Percentiles rank a stretch among this genome's conserved stretches.
These are phyloP conservation scores for Drosophila longiperda DNA, from an alignment of 2,888 invertebrate genomes.

Conservation along the genomic window DNA sequence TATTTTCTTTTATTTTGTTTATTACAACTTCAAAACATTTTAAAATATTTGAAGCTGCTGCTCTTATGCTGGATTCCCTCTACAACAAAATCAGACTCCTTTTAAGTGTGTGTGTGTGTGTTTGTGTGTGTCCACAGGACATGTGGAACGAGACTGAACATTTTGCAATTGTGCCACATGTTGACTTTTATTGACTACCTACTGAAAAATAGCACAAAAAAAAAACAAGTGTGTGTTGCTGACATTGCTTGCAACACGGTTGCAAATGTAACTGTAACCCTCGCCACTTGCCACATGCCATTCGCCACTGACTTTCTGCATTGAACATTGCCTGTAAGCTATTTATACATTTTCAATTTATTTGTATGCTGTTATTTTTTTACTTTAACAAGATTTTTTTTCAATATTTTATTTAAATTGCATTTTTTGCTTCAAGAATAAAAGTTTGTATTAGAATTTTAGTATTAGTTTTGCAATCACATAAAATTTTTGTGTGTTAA, in stretches of 20 bases:
- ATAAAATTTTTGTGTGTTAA: neutral
- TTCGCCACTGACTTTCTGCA: neutral
- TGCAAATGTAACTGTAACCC: conserved; percentile 25
- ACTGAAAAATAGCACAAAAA: conserved; percentile 28
- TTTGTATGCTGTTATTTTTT: neutral
- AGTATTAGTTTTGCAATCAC: neutral
- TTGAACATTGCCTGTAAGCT: neutral
- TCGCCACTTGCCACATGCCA: conserved; percentile 2
- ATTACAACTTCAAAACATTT: conserved; percentile 30
- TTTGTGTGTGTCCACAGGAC: neutral
- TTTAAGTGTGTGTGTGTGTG: neutral
- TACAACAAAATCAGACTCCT: conserved; percentile 14
- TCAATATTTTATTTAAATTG: neutral
- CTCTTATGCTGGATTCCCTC: conserved; percentile 26
- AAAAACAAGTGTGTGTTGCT: conserved; percentile 24
- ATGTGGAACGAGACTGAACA: conserved; percentile 1
- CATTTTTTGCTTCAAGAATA: neutral
- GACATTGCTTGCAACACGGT: conserved; percentile 32
- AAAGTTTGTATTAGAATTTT: neutral
- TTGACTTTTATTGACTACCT: conserved; percentile 62
- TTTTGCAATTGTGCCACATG: conserved; percentile 28
- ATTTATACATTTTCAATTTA: conserved; percentile 1
- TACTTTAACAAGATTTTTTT: neutral
- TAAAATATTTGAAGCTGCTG: conserved; percentile 26
- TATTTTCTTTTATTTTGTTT: conserved; percentile 4